Base-by-base conservation (phyloP, 2,797 vertebrate species). In the Danio choprae region DNA sequence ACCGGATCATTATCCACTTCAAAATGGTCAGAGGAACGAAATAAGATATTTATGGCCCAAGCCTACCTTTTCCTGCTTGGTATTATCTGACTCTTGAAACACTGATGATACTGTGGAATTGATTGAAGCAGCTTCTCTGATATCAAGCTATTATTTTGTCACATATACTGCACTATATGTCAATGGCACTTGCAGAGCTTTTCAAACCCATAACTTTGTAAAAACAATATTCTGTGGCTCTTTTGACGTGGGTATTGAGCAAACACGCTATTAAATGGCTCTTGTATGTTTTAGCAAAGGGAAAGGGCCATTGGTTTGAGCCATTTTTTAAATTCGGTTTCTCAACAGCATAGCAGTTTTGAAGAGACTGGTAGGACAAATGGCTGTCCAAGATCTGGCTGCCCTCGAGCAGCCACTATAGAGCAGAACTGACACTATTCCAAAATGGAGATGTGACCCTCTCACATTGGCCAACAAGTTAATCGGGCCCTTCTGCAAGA, bases 1-100 rank as follows among this genome's bases (percentile, higher is more conserved):
- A 48, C 41, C n/a, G 40, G 38, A 65, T 46, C 62, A 67, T 65
- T 67, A 65, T 55, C 60, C 74, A 29, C 60, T 55, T 76, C 48
- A 53, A 64, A 53, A 29, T 55, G 22, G 40, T 43, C 15, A 67
- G 6, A 7, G 13, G 15, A 44, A 53, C 16, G 29, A 29, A 29
- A 29, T 29, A 51, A 43, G 8, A 41, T 15, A 75, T 12, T 53
- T 41, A 64, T 75, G 12, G 53, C 13, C 60, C 16, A 44, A 76
- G 43, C 62, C 44, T 44, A 20, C n/a, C 16, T 36, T 50, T 40
- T 20, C 12, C 9, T 53, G 36, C n/a, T 44, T 22, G 41, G 13
- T 65, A 76, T 22, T 55, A 29, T 50, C 46, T 53, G 50, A 8
- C 55, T 75, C 8, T 13, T 55, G 18, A 22, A 71, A 64, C 40